Evolutionary conservation across 2,113 vertebrate genomes (phyloP).

Genomic region (Callipepla californica): DNA sequence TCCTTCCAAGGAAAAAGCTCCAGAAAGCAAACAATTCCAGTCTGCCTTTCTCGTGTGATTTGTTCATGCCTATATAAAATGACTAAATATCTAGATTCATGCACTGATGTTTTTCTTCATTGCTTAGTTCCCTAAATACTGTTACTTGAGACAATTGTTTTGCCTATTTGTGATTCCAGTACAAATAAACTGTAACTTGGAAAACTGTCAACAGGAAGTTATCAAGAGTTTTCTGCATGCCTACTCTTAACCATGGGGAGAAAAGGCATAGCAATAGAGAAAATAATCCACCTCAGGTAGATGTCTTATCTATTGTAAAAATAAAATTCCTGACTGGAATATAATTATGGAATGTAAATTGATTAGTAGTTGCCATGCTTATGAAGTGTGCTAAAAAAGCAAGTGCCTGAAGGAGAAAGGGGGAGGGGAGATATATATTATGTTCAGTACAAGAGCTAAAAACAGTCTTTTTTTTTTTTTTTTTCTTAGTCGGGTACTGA

Average conservation of each 20-base stretch:
- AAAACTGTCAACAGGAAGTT: constrained; percentile 69
- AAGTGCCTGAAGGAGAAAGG: background rate
- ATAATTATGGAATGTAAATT: background rate
- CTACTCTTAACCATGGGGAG: constrained; percentile 64
- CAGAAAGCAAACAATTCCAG: constrained; percentile 64
- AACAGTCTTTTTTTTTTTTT: background rate
- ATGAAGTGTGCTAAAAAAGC: background rate
- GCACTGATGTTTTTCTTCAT: constrained; percentile 69
- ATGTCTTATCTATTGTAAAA: constrained; percentile 5
- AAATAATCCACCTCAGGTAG: constrained; percentile 38
- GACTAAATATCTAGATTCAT: constrained; percentile 69
- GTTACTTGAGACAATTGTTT: constrained; percentile 73
- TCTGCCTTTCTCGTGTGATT: constrained; percentile 72
- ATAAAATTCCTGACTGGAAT: background rate
- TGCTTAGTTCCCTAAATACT: constrained; percentile 70
- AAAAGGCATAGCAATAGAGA: constrained; percentile 41
- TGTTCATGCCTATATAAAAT: constrained; percentile 68
- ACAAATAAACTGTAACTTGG: constrained; percentile 77
- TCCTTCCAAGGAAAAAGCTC: constrained; percentile 71
- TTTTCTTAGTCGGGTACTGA: background rate
- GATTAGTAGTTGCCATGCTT: background rate
- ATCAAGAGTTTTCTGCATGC: constrained; percentile 59
- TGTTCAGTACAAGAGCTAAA: background rate
- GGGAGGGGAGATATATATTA: background rate
- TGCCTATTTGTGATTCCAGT: constrained; percentile 77